Percentiles rank a stretch among this genome's conserved stretches.
Conservation (phyloP, 2,113 vertebrate genomes). For the Melanerpes formicivorus region DNA sequence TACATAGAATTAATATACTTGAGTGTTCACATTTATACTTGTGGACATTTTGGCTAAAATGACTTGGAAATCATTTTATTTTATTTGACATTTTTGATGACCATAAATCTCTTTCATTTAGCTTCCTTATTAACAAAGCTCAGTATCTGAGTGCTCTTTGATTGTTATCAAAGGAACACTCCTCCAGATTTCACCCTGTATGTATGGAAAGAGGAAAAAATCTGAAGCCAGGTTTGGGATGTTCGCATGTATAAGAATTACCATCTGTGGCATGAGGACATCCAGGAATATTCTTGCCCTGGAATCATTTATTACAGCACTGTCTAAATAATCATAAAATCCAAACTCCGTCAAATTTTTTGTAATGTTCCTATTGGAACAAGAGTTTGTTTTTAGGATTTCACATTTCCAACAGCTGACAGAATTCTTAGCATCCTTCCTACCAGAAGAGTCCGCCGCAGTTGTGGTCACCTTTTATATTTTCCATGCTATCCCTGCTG, state of each 20-base stretch:
- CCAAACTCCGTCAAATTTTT: conserved; percentile 36
- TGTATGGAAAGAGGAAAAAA: conserved; percentile 57
- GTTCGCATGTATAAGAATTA: background rate
- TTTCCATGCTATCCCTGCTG: conserved; percentile 31
- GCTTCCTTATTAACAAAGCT: background rate
- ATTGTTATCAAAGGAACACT: background rate
- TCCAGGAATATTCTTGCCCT: conserved; percentile 67
- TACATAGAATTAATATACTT: background rate
- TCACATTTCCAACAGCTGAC: conserved; percentile 45
- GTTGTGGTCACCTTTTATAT: background rate
- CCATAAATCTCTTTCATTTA: background rate
- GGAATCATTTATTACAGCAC: conserved; percentile 51
- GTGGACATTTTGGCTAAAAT: background rate
- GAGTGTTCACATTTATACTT: background rate
- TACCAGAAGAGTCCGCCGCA: conserved; percentile 11
- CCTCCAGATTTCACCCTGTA: conserved; percentile 4
- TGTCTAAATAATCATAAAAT: conserved; percentile 57
- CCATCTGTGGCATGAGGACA: conserved; percentile 58
- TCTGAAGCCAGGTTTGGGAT: conserved; percentile 32
- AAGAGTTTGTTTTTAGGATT: background rate
- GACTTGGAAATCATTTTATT: background rate
- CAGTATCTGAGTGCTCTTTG: background rate
- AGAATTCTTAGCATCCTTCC: conserved; percentile 44
- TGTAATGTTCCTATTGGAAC: conserved; percentile 54
- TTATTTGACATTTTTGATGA: background rate